Percentiles rank a stretch among this genome's conserved stretches.
phyloP scores from a whole-genome alignment of 2,113 vertebrate genomes.

The Saccopteryx leptura region DNA sequence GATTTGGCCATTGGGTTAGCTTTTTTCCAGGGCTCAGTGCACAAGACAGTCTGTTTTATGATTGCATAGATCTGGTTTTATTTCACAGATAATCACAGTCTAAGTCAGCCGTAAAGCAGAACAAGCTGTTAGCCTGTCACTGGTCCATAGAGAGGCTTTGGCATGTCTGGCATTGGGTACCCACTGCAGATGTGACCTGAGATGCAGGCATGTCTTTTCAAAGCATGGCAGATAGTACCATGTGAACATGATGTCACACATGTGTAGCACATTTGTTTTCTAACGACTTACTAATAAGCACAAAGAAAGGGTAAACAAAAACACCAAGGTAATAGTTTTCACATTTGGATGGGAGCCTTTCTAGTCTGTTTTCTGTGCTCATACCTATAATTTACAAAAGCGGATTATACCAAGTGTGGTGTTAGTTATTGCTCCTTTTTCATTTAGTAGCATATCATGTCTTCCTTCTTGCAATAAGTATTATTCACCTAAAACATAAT shows the following conservation, averaged over 20 bases:
- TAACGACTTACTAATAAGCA: conserved; percentile 26
- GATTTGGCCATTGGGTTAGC: neutral
- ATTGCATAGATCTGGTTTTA: conserved; percentile 20
- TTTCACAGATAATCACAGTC: neutral
- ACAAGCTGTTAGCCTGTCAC: neutral
- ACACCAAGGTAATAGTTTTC: neutral
- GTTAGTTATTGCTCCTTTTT: neutral
- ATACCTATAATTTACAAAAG: conserved; percentile 12
- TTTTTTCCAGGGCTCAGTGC: neutral
- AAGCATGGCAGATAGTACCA: neutral
- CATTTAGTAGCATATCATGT: neutral
- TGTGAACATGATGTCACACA: neutral
- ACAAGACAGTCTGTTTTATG: neutral
- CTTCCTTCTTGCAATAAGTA: neutral
- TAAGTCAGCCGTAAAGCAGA: neutral
- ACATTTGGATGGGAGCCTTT: neutral
- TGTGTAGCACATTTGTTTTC: neutral
- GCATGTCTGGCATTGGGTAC: neutral
- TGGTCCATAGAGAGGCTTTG: neutral
- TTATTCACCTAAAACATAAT: neutral
- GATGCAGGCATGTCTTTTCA: neutral
- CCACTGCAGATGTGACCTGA: neutral
- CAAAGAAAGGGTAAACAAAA: neutral
- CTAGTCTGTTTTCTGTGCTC: conserved; percentile 35
- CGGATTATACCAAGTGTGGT: neutral